Evolutionary conservation across 2,888 invertebrate genomes (phyloP).

Genomic region (Trachelus stipa): DNA sequence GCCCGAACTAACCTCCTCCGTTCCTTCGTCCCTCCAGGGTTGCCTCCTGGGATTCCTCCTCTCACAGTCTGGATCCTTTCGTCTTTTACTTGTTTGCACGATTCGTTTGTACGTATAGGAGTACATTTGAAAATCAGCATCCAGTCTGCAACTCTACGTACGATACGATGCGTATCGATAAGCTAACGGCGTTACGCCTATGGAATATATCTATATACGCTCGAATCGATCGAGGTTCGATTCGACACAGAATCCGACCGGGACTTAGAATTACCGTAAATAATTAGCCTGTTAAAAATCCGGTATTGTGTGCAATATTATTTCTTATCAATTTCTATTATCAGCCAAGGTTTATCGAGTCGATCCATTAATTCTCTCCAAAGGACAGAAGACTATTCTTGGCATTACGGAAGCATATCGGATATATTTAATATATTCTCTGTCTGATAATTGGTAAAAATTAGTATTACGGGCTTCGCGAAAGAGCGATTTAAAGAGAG

Average conservation of each 20-base stretch:
- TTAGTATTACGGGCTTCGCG: background rate
- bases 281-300: background rate
- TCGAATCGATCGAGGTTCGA: background rate
- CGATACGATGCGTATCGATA: background rate
- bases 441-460: background rate
- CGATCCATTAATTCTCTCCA: background rate
- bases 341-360: background rate
- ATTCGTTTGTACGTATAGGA: conserved; percentile 37
- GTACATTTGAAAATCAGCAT: conserved; percentile 47
- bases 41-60: conserved; percentile 31
- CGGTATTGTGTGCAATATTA: background rate
- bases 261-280: background rate
- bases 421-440: background rate
- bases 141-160: conserved; percentile 9
- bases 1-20: background rate
- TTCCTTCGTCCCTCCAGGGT: conserved; percentile 18
- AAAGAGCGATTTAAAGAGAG: too few species aligned
- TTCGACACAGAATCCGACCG: background rate
- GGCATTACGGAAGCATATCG: background rate
- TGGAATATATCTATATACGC: background rate
- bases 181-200: background rate
- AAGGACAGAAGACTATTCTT: background rate
- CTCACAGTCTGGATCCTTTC: conserved; percentile 22
- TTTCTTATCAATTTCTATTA: background rate
- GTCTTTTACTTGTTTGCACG: conserved; percentile 37